Base-by-base conservation (phyloP, 2,888 invertebrate genomes). In the Eilema caniola region DNA sequence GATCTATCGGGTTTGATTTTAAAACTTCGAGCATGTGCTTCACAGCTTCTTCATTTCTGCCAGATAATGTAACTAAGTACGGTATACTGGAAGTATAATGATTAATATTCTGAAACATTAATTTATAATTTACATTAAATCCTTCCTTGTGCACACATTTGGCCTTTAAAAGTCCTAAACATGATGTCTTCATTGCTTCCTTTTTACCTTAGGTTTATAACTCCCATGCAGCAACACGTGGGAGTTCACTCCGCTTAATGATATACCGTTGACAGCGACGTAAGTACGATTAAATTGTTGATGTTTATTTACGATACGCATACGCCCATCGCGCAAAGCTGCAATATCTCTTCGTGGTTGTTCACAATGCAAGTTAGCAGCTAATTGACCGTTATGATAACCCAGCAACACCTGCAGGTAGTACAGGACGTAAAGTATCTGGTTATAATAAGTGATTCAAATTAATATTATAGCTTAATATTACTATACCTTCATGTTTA, bases 301-400 rank as follows among this genome's bases (percentile, higher is more conserved):
- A 90, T 89, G 92, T 74, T 95, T 96, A 0, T 95, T 94, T 4
- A 97, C 95, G n/a, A 97, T 95, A 81, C 94, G 84, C 59, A 96
- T 88, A 72, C 93, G 90, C 0, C 96, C 96, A 0, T 96, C 94
- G 1, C 89, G 86, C 14, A 96, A 82, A 16, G 95, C 95, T 37
- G 89, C 88, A 0, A 96, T 84, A 37, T 94, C 95, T 60, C 89
- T 87, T 4, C 95, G 90, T 1, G 97, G 96, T 2, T 86, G 90
- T 0, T 95, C 92, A 85, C 93, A 97, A 87, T 98, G 96, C 33
- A 98, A 92, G 87, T 97, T 98, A 1, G 96, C 96, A 0, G 98
- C 97, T 69, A 98, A 95, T 11, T 92, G 80, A 1, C 96, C 96
- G 47, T 93, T 93, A 85, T 97, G 96, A 93, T 97, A 97, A 0